These are phyloP conservation scores for Ormyrus thymus DNA, from an alignment of 2,888 invertebrate genomes.

Conservation along the genomic window DNA sequence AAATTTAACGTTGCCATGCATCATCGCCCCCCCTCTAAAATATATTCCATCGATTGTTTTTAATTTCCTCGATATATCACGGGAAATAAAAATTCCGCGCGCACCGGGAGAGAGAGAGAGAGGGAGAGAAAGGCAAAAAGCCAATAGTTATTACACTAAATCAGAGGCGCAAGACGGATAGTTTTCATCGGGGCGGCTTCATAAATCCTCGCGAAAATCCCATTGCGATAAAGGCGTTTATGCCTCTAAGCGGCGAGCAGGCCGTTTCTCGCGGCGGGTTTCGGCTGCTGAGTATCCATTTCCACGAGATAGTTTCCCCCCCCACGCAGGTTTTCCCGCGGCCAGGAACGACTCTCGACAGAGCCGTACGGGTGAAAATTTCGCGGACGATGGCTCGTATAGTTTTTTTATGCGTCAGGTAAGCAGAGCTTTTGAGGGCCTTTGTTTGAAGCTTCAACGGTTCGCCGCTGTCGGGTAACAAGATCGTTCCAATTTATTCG, in stretches of 20 bases:
- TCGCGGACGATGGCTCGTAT: neutral
- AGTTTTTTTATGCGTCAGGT: neutral
- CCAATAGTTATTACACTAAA: neutral
- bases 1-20: too few species aligned
- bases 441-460: too few species aligned
- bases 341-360: neutral
- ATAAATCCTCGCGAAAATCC: slow-evolving; percentile 64
- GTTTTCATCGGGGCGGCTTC: slow-evolving; percentile 62
- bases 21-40: too few species aligned
- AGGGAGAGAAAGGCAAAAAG: neutral
- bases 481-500: too few species aligned
- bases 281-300: neutral
- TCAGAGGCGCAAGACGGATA: slow-evolving; percentile 62
- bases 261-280: neutral
- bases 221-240: slow-evolving; percentile 49
- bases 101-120: neutral
- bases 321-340: neutral
- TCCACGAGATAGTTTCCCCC: neutral
- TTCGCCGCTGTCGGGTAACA: too few species aligned
- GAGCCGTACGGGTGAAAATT: neutral
- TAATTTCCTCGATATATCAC: too few species aligned
- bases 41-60: too few species aligned
- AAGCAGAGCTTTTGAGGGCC: too few species aligned
- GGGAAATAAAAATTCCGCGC: too few species aligned
- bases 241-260: neutral